A percentile compares a stretch with the other conserved stretches of the same genome.
These are phyloP conservation scores for Tupiocoris notatus DNA, from an alignment of 2,888 invertebrate genomes.

Conservation along the genomic window DNA sequence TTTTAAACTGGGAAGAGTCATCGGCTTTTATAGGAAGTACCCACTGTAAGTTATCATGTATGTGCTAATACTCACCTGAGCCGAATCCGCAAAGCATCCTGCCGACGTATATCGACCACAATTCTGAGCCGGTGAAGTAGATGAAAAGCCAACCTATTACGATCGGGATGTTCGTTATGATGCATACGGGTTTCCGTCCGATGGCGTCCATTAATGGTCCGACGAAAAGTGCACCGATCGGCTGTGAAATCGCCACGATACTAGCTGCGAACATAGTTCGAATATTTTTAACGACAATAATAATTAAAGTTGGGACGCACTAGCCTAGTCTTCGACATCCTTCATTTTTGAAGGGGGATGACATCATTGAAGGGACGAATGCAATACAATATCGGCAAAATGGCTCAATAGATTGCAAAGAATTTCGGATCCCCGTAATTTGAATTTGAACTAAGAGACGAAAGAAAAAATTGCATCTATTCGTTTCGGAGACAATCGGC, in stretches of 20 bases:
- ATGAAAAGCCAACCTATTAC: constrained; percentile 58
- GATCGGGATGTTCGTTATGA: constrained; percentile 57
- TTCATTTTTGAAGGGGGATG: too few relatives aligned
- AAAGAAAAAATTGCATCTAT: too few relatives aligned
- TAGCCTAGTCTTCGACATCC: too few relatives aligned
- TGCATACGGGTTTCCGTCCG: constrained; percentile 58
- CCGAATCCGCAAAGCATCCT: constrained; percentile 59
- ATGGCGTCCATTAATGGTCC: constrained; percentile 61
- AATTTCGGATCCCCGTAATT: too few relatives aligned
- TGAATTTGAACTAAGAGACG: too few relatives aligned
- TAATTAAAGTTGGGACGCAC: too few relatives aligned
- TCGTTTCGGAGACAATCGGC: too few relatives aligned
- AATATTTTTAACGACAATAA: constrained; percentile 24
- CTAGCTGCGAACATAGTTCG: constrained; percentile 55
- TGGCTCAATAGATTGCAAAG: too few relatives aligned
- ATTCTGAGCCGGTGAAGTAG: constrained; percentile 53
- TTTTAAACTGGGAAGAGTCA: too few relatives aligned
- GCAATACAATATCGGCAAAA: too few relatives aligned
- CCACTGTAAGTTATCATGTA: not conserved
- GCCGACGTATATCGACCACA: constrained; percentile 56
- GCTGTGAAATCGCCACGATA: constrained; percentile 59
- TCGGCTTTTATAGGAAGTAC: too few relatives aligned
- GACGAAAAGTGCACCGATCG: constrained; percentile 58
- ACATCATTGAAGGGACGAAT: too few relatives aligned
- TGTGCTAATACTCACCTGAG: constrained; percentile 53